Evolutionary conservation across 2,797 vertebrate genomes (phyloP).

Genomic region (Heteromormyrus szaboi): DNA sequence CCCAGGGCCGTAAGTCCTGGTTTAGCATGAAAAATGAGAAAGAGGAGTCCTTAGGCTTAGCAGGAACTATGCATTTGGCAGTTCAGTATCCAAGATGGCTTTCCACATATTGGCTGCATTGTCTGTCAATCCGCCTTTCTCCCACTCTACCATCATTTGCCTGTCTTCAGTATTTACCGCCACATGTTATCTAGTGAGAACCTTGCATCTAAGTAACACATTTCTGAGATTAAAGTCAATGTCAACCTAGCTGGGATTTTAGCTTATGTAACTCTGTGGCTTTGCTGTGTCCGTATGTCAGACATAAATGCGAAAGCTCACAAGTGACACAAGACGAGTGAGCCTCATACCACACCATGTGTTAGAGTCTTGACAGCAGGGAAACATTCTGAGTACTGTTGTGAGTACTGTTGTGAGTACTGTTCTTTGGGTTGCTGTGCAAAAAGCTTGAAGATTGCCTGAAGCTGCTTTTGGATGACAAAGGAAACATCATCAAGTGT

Average conservation of each 20-base stretch:
- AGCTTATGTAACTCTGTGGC: neutral
- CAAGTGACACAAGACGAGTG: neutral
- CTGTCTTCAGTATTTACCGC: neutral
- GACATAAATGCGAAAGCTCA: neutral
- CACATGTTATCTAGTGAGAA: neutral
- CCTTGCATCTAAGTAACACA: neutral
- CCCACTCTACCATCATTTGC: neutral
- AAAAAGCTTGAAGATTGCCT: neutral
- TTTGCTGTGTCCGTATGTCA: neutral
- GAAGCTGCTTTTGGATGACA: neutral
- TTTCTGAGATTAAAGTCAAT: neutral
- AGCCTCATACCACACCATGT: neutral
- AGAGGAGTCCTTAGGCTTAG: neutral
- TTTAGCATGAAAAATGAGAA: slow-evolving; percentile 11
- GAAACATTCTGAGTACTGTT: neutral
- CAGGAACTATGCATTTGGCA: neutral
- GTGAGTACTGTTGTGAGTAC: too few relatives aligned
- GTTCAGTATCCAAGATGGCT: neutral
- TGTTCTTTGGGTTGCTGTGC: neutral
- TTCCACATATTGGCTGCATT: neutral
- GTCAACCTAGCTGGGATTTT: neutral
- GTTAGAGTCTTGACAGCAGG: neutral
- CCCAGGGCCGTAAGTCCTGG: neutral
- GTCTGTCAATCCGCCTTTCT: neutral
- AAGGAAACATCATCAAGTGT: neutral